Evolutionary conservation across 1,140 invertebrate genomes (phyloP).

Genomic region (Drosophila tani): DNA sequence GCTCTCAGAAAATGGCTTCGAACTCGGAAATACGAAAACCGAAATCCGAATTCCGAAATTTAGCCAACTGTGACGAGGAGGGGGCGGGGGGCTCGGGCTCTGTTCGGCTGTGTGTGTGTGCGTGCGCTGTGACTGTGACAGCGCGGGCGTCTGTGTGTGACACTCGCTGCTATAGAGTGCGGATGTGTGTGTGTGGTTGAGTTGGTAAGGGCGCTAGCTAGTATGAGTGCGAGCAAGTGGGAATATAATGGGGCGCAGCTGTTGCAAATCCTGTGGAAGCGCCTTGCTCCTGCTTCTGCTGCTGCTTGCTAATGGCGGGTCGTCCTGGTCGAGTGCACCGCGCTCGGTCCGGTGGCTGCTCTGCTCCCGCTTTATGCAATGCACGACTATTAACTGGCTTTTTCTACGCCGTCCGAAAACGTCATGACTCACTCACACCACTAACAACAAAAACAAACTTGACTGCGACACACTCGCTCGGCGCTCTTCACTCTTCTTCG

Average conservation of each 20-base stretch:
- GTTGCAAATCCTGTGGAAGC: conserved; percentile 49
- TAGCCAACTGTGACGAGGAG: conserved; percentile 59
- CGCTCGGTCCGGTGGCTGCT: conserved; percentile 12
- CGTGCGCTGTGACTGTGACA: conserved; percentile 22
- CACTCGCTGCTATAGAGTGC: conserved; percentile 22
- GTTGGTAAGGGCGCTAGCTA: conserved; percentile 4
- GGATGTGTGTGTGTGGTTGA: conserved; percentile 15
- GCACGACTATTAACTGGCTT: conserved; percentile 48
- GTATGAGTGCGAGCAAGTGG: conserved; percentile 10
- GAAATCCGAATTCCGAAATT: conserved; percentile 30
- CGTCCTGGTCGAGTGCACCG: conserved; percentile 7
- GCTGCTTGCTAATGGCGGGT: not conserved
- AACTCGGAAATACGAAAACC: conserved; percentile 23
- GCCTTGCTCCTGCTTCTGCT: conserved; percentile 6
- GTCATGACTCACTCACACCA: conserved; percentile 61
- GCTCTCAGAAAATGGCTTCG: conserved; percentile 5
- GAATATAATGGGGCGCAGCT: conserved; percentile 51
- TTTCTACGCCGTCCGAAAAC: conserved; percentile 55
- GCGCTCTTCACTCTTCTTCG: conserved; percentile 13
- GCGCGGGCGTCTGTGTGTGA: conserved; percentile 27
- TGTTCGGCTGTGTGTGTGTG: conserved; percentile 12
- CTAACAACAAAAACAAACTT: conserved; percentile 55
- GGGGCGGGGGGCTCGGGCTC: not conserved
- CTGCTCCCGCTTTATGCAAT: conserved; percentile 47
- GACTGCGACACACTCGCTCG: conserved; percentile 22